A percentile compares a stretch with the other conserved stretches of the same genome.
phyloP scores from a whole-genome alignment of 2,888 invertebrate genomes.

The Coelopa pilipes region DNA sequence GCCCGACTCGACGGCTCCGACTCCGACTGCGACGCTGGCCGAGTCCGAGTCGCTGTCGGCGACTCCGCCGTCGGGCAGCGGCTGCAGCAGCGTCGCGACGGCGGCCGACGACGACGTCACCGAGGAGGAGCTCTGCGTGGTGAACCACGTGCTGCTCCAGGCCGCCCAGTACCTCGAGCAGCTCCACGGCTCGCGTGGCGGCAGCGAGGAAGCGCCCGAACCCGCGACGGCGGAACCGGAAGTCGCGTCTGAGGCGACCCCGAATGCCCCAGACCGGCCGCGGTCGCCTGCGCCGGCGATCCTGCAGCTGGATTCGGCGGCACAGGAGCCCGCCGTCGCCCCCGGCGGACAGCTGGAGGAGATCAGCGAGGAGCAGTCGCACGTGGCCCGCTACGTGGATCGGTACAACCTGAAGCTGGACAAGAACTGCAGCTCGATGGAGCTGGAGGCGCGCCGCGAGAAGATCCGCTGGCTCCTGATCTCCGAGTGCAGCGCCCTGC shows the following conservation, averaged over 20 bases:
- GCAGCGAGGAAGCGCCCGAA: not conserved
- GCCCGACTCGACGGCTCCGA: conserved; percentile 46
- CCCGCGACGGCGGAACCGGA: not conserved
- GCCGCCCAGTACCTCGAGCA: conserved; percentile 63
- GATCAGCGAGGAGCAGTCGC: conserved; percentile 56
- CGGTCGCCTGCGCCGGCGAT: conserved; percentile 3
- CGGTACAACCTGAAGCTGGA: conserved; percentile 65
- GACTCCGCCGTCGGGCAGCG: not conserved
- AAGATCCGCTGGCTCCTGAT: conserved; percentile 67
- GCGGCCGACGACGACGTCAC: conserved; percentile 22
- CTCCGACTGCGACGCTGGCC: not conserved
- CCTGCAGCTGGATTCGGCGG: conserved; percentile 12
- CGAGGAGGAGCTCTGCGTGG: conserved; percentile 44
- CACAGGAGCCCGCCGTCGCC: conserved; percentile 35
- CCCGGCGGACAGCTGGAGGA: conserved; percentile 52
- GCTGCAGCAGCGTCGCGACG: not conserved
- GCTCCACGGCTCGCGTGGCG: conserved; percentile 56
- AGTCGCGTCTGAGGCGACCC: not conserved
- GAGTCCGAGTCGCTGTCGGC: not conserved
- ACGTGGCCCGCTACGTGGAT: conserved; percentile 57
- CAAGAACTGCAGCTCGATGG: conserved; percentile 67
- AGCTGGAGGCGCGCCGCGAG: conserved; percentile 66
- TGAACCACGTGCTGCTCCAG: conserved; percentile 59
- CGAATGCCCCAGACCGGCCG: conserved; percentile 18
- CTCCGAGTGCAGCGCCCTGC: conserved; percentile 66